Percentiles rank a stretch among this genome's conserved stretches.
phyloP scores from a whole-genome alignment of 2,113 vertebrate species.

The Cyrtonyx montezumae region DNA sequence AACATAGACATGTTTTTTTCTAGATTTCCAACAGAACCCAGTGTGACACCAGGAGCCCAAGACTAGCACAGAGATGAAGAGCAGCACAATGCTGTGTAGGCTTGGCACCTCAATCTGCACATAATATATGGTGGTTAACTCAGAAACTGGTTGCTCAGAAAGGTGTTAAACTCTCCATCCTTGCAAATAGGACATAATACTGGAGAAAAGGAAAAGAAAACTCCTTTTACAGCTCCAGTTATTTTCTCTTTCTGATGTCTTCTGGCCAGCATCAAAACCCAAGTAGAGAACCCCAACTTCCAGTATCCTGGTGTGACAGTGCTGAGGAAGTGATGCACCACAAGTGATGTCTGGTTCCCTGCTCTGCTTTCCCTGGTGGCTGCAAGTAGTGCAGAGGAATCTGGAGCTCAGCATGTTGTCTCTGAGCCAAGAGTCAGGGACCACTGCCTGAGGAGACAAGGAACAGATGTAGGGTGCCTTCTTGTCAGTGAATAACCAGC shows the following conservation, averaged over 20 bases:
- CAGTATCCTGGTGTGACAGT: not conserved
- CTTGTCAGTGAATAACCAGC: constrained; percentile 33
- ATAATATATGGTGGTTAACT: not conserved
- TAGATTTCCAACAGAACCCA: not conserved
- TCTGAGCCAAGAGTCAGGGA: constrained; percentile 29
- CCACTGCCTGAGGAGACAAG: constrained; percentile 54
- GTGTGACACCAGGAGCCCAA: not conserved
- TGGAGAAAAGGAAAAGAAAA: not conserved
- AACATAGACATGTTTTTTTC: not conserved
- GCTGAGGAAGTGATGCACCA: not conserved
- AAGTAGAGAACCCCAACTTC: not conserved
- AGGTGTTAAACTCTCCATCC: not conserved
- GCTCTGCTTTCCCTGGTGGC: not conserved
- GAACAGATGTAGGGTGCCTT: constrained; percentile 38
- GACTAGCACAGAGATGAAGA: not conserved
- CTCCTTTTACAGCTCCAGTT: not conserved
- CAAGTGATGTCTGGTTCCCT: not conserved
- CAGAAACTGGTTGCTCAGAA: not conserved
- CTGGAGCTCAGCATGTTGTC: not conserved
- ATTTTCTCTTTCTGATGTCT: not conserved
- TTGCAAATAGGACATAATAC: not conserved
- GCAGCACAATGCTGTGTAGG: not conserved
- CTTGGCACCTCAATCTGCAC: not conserved
- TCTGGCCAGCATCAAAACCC: not conserved
- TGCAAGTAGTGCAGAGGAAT: not conserved